These are phyloP conservation scores for Hypena proboscidalis DNA, from an alignment of 2,888 invertebrate genomes.

Conservation along the genomic window DNA sequence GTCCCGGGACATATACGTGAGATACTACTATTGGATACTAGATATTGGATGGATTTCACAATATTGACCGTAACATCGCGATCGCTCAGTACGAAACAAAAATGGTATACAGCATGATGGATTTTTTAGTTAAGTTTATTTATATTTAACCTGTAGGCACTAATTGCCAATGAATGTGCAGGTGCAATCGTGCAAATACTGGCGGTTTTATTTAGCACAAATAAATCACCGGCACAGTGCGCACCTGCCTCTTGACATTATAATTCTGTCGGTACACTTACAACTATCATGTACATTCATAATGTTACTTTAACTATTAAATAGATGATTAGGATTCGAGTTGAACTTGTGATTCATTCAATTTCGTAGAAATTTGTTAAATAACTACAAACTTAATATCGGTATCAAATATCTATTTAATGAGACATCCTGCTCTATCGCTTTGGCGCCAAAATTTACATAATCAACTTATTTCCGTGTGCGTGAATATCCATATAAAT, in stretches of 20 bases:
- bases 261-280: no score
- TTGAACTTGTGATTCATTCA: conserved; percentile 24
- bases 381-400: conserved; percentile 16
- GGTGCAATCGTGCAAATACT: background rate
- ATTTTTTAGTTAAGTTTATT: no score
- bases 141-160: no score
- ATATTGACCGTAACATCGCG: no score
- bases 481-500: conserved; percentile 5
- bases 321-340: background rate
- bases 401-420: background rate
- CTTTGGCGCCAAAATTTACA: conserved; percentile 32
- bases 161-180: no score
- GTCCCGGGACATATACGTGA: no score
- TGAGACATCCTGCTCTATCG: conserved; percentile 25
- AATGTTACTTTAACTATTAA: background rate
- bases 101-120: no score
- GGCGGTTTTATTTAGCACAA: conserved; percentile 5
- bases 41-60: no score
- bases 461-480: conserved; percentile 32
- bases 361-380: conserved; percentile 24
- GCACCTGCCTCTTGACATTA: background rate
- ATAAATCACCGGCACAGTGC: conserved; percentile 1
- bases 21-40: no score
- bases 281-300: background rate
- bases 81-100: no score